Percentiles rank a stretch among this genome's conserved stretches.
Conservation (phyloP, 2,888 invertebrate species). For the Acanthococcus lagerstroemiae region DNA sequence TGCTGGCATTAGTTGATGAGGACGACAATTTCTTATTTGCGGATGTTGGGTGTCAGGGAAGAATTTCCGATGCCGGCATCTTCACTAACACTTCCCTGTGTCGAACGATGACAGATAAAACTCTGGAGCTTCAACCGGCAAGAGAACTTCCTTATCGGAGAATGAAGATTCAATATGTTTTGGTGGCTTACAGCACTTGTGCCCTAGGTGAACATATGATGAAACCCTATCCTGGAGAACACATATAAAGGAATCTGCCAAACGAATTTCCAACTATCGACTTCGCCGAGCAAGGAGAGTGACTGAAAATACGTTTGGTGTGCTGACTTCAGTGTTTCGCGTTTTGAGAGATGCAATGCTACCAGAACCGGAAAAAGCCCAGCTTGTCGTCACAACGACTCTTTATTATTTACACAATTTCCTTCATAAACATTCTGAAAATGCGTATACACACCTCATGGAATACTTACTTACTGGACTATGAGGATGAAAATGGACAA, state of each 20-base stretch:
- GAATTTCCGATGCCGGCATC: constrained; percentile 17
- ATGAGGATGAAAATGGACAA: constrained; percentile 8
- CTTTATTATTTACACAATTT: constrained; percentile 33
- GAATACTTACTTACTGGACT: constrained; percentile 17
- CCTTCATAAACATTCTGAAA: constrained; percentile 10
- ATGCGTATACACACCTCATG: constrained; percentile 17
- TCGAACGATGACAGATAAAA: neutral
- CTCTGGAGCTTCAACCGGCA: constrained; percentile 13
- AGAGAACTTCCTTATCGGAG: constrained; percentile 3
- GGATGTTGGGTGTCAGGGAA: constrained; percentile 7
- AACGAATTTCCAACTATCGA: constrained; percentile 35
- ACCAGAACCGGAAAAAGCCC: constrained; percentile 30
- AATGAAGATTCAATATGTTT: constrained; percentile 32
- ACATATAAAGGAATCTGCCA: constrained; percentile 31
- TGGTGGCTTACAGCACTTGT: constrained; percentile 37
- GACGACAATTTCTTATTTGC: constrained; percentile 5
- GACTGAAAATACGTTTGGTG: constrained; percentile 34
- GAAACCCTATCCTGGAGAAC: constrained; percentile 32
- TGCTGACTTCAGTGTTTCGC: constrained; percentile 33
- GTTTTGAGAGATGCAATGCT: constrained; percentile 32
- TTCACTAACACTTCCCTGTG: neutral
- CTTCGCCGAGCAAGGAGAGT: constrained; percentile 33
- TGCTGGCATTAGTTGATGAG: constrained; percentile 4
- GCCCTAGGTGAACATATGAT: constrained; percentile 34
- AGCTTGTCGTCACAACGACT: constrained; percentile 19